Base-by-base conservation (phyloP, 2,113 vertebrate species). In the Larimichthys crocea region DNA sequence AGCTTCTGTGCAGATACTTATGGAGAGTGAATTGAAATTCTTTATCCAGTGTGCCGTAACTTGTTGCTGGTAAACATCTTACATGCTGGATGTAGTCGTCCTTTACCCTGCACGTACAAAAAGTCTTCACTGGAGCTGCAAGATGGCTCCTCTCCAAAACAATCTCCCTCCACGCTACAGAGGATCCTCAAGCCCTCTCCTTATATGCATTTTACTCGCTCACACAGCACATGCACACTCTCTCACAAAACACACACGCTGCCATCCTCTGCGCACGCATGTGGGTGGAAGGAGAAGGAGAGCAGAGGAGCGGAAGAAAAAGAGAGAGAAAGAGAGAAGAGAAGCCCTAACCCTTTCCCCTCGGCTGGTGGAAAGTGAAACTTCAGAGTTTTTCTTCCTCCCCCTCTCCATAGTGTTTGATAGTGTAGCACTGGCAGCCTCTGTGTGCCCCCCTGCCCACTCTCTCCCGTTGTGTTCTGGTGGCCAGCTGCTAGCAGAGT, bases 281-380 rank as follows among this genome's bases (percentile, higher is more conserved):
- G 94, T 94, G 93, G 94, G 93, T 93, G 94, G 94, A 90, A 92
- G 91, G 92, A 94, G 89, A 90, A 92, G 88, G 92, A 95, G 90
- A 93, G 90, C 87, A 91, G 92, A 93, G 90, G 90, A 94, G 92
- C 82, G 55, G 84, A 88, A 91, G 88, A 85, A 87, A 91, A 74
- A 90, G 79, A 85, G 81, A 91, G 86, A 88, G 82, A 90, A 76
- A 87, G 89, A 93, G 89, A 93, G 91, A 92, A 91, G 88, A 91
- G 89, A 90, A 92, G 87, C 89, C 89, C 90, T 94, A 87, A 89
- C 92, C 91, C 93, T 87, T 91, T 94, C 92, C 91, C 91, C 89
- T 87, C 80, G 84, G 91, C 89, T 93, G 88, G 80, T 91, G 92
- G 85, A 92, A 92, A 93, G 90, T 92, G 86, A 92, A 92, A 92